Percentiles rank a stretch among this genome's conserved stretches.
Conservation (phyloP, 2,797 vertebrate species). For the Amazonetta brasiliensis region DNA sequence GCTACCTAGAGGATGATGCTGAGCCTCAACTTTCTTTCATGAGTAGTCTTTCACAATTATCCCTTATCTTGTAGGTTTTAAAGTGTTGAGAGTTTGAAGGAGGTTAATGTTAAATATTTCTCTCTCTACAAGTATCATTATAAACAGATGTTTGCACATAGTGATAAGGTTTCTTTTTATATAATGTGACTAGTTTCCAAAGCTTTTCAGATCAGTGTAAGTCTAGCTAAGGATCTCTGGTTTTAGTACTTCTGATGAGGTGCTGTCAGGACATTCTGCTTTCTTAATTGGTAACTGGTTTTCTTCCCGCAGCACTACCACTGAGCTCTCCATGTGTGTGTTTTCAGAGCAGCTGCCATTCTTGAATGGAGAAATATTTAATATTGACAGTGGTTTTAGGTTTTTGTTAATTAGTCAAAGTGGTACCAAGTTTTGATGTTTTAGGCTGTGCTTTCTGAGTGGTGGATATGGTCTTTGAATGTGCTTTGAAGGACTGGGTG, state of each 20-base stretch:
- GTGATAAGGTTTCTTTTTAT: background rate
- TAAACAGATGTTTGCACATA: background rate
- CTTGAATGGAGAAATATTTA: background rate
- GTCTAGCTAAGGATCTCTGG: background rate
- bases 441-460: accelerated
- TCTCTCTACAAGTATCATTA: background rate
- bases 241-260: background rate
- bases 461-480: background rate
- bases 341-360: background rate
- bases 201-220: background rate
- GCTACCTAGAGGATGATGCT: background rate
- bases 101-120: background rate
- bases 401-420: background rate
- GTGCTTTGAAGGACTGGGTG: background rate
- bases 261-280: background rate
- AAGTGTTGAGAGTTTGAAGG: background rate
- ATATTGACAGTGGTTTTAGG: accelerated
- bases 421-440: background rate
- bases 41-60: background rate
- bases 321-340: background rate
- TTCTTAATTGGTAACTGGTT: background rate
- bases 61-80: background rate
- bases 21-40: background rate
- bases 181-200: background rate
- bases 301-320: background rate